Percentiles rank a stretch among this genome's conserved stretches.
Conservation (phyloP, 2,888 invertebrate species). For the Acanthosepion pharaonis region DNA sequence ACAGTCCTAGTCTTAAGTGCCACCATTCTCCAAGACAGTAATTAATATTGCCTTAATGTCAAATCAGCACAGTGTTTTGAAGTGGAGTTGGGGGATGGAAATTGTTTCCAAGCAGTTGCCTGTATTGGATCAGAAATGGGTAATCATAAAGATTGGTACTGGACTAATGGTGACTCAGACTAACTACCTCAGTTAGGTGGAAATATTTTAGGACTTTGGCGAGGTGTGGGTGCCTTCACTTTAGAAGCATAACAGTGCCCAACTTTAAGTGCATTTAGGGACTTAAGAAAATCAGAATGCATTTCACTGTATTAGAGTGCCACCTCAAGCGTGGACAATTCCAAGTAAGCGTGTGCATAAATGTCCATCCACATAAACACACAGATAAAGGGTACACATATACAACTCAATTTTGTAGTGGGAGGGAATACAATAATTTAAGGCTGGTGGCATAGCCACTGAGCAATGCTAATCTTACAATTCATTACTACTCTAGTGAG, state of each 20-base stretch:
- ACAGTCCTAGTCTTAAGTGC: neutral
- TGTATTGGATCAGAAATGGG: neutral
- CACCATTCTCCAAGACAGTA: slow-evolving; percentile 12
- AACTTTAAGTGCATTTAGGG: neutral
- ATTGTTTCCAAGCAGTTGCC: neutral
- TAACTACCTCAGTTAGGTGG: neutral
- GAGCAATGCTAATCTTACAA: no score
- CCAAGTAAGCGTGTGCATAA: neutral
- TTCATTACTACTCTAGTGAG: no score
- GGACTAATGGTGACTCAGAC: neutral
- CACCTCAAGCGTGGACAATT: neutral
- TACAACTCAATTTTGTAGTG: neutral
- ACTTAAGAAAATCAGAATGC: neutral
- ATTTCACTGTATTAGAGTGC: neutral
- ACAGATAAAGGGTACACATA: neutral
- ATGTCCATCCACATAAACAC: neutral
- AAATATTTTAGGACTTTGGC: neutral
- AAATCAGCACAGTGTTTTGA: neutral
- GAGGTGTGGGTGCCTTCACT: neutral
- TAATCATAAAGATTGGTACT: neutral
- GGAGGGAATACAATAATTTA: no score
- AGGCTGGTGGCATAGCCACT: no score
- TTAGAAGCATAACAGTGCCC: neutral
- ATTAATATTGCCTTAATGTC: slow-evolving; percentile 22
- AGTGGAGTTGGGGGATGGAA: neutral